These are phyloP conservation scores for Sesamia nonagrioides DNA, from an alignment of 1,140 invertebrate genomes.

Conservation along the genomic window DNA sequence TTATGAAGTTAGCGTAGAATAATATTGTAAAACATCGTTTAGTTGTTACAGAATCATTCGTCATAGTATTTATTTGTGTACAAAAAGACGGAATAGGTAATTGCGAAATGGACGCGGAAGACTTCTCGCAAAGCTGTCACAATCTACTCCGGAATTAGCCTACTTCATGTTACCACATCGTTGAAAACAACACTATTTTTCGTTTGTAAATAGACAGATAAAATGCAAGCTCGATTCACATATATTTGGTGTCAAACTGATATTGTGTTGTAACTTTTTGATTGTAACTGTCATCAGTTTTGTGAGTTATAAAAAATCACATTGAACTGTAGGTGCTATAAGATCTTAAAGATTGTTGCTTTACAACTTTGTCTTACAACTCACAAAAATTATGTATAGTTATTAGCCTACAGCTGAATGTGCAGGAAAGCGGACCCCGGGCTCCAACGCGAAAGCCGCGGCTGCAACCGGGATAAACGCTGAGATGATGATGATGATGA, in stretches of 20 bases:
- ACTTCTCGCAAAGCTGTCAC: constrained; percentile 29
- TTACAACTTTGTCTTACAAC: too few species aligned
- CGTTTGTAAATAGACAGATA: neutral
- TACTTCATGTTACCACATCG: constrained; percentile 27
- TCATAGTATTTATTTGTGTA: constrained; percentile 60
- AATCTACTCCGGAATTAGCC: constrained; percentile 51
- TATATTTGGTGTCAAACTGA: too few species aligned
- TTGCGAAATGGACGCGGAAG: constrained; percentile 68
- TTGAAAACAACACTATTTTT: constrained; percentile 21
- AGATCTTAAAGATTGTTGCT: too few species aligned
- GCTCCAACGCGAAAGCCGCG: too few species aligned
- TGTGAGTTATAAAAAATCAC: neutral
- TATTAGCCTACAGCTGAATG: too few species aligned
- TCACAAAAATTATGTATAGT: too few species aligned
- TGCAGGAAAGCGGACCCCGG: too few species aligned
- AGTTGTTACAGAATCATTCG: neutral
- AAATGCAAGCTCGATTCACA: too few species aligned
- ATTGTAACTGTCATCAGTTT: too few species aligned
- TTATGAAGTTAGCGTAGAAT: constrained; percentile 17
- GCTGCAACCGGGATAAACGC: too few species aligned
- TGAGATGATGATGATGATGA: too few species aligned
- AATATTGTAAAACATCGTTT: constrained; percentile 3
- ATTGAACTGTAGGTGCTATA: constrained; percentile 7
- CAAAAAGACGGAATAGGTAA: constrained; percentile 44
- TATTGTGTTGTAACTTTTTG: too few species aligned